Evolutionary conservation across 2,888 invertebrate genomes (phyloP).

Genomic region (Lasius platythorax): DNA sequence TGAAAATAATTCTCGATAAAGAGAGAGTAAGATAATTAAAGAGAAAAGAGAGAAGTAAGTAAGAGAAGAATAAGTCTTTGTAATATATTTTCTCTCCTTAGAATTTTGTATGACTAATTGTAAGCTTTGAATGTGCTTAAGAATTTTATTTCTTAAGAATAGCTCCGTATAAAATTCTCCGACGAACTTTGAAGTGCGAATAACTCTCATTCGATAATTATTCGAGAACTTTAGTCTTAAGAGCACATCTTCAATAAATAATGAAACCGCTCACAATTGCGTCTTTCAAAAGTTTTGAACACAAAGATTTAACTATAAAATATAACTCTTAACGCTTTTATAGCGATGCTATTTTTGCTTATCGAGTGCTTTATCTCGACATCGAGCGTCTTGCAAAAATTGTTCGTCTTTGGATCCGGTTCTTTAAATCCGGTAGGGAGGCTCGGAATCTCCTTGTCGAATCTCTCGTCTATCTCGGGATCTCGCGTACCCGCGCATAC

Average conservation of each 20-base stretch:
- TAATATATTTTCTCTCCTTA: not conserved
- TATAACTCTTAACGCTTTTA: not conserved
- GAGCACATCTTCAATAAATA: not conserved
- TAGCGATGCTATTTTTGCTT: not conserved
- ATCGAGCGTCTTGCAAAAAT: slow-evolving; percentile 25
- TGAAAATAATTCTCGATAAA: not conserved
- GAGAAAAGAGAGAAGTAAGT: not conserved
- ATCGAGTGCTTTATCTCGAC: slow-evolving; percentile 14
- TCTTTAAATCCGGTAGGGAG: not conserved
- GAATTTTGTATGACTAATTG: not conserved
- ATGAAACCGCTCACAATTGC: not conserved
- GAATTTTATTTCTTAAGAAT: not conserved
- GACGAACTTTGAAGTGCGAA: not conserved
- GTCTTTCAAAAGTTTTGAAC: not conserved
- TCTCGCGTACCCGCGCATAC: slow-evolving; percentile 15
- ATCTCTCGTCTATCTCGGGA: slow-evolving; percentile 34
- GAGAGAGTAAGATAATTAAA: not conserved
- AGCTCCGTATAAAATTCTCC: not conserved
- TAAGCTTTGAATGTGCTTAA: not conserved
- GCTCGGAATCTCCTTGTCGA: slow-evolving; percentile 2
- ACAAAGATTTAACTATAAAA: not conserved
- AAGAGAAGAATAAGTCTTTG: not conserved
- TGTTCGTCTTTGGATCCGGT: not conserved
- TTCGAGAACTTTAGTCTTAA: not conserved
- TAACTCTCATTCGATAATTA: not conserved